Evolutionary conservation across 2,113 vertebrate species (phyloP).

Genomic region (Hyperoodon ampullatus): DNA sequence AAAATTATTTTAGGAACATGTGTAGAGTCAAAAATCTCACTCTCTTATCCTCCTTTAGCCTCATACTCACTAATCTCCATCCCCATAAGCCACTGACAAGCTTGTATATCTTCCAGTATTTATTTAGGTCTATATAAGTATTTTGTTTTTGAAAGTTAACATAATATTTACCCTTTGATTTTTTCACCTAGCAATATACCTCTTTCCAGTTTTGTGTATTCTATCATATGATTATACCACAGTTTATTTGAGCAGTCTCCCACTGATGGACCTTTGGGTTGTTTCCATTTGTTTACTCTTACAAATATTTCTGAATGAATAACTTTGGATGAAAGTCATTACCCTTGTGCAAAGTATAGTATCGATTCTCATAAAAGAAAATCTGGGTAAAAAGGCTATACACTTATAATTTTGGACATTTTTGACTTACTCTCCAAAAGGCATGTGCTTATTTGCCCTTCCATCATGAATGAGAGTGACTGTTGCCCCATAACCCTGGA

Average conservation of each 20-base stretch:
- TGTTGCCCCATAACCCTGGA: neutral
- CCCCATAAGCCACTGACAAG: no score
- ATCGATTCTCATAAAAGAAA: neutral
- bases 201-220: neutral
- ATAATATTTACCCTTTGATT: neutral
- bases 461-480: neutral
- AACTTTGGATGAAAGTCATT: neutral
- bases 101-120: neutral
- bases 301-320: neutral
- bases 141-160: neutral
- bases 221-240: neutral
- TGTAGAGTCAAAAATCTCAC: neutral
- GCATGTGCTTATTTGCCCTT: neutral
- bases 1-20: constrained; percentile 10
- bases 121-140: neutral
- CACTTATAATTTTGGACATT: neutral
- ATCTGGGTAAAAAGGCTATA: neutral
- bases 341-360: neutral
- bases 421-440: neutral
- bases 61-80: neutral
- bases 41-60: neutral
- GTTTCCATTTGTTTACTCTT: neutral
- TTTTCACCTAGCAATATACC: neutral
- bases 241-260: neutral
- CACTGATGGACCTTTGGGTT: neutral